Base-by-base conservation (phyloP, 1,140 invertebrate species). In the Drosophila murphyi region DNA sequence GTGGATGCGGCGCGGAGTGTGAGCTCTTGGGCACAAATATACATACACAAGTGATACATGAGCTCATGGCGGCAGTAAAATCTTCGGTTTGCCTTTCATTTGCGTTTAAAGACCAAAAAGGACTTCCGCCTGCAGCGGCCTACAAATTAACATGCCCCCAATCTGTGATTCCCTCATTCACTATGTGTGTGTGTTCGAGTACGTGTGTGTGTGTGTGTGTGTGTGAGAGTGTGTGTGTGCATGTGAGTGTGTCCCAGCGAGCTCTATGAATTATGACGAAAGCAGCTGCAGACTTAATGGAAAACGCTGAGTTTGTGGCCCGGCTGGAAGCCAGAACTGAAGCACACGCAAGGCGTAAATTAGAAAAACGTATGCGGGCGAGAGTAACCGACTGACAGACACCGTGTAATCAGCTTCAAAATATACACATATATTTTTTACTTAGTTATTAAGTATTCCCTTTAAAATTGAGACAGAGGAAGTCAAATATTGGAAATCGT, bases 21-120 rank as follows among this genome's bases (percentile, higher is more conserved):
- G 20, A 20, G 20, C 20, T 20, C 20, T 20, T 20, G 1, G 20
- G 20, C 20, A 20, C 20, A 20, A 20, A 20, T 20, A 20, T 20
- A 52, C 31, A 68, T 47, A 45, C 59, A 69, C 69, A 78, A 89
- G 78, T 89, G 85, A 88, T 89, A 83, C 83, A 89, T 83, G 83
- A 87, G 76, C 57, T 80, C 35, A 68, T 88, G 85, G 77, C 70
- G 73, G 83, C 83, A 74, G 80, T 88, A 87, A 87, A 87, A 87
- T 76, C 83, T 78, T 82, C 72, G 73, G 69, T 71, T 81, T 64
- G 82, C 68, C 79, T 82, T 87, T 88, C 83, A 88, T 88, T 88
- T 88, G 80, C 83, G 83, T 80, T 83, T 88, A 89, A 88, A 89
- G 83, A 88, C 85, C 80, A 82, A 81, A 80, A 83, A 83, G 80